These are phyloP conservation scores for Typhlichthys subterraneus DNA, from an alignment of 2,797 vertebrate genomes.

Conservation along the genomic window DNA sequence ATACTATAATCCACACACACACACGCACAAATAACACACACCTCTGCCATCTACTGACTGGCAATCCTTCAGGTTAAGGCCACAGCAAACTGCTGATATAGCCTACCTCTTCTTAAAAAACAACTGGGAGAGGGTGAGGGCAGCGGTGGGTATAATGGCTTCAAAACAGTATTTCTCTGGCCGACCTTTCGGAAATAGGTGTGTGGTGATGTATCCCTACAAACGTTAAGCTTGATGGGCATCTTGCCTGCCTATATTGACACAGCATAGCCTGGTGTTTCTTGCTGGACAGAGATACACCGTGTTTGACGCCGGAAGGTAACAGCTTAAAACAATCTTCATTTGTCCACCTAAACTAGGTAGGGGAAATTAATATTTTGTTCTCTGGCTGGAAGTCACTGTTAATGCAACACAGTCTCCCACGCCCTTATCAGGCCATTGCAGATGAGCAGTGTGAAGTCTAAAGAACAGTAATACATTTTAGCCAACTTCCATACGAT, in stretches of 20 bases:
- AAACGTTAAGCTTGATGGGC: conserved; percentile 54
- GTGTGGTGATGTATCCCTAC: conserved; percentile 35
- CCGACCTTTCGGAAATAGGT: conserved; percentile 67
- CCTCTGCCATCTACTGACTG: conserved; percentile 49
- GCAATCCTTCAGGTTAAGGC: conserved; percentile 65
- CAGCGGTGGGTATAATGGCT: too few species aligned
- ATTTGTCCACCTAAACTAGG: conserved; percentile 2
- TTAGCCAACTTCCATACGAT: too few species aligned
- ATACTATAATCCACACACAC: conserved; percentile 55
- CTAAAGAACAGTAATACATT: conserved; percentile 45
- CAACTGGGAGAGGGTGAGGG: conserved; percentile 54
- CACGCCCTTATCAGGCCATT: conserved; percentile 65
- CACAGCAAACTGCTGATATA: conserved; percentile 67
- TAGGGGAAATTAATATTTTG: background rate
- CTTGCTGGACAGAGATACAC: conserved; percentile 52
- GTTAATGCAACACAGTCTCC: conserved; percentile 2
- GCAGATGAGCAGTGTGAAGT: conserved; percentile 70
- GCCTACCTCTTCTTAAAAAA: conserved; percentile 42
- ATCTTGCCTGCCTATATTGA: background rate
- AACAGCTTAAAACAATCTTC: background rate
- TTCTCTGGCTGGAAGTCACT: conserved; percentile 12
- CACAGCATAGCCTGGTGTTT: conserved; percentile 25
- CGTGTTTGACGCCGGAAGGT: conserved; percentile 5
- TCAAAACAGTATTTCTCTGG: conserved; percentile 62
- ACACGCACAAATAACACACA: conserved; percentile 28